These are phyloP conservation scores for Barypeithes pellucidus DNA, from an alignment of 2,888 invertebrate species.

Conservation along the genomic window DNA sequence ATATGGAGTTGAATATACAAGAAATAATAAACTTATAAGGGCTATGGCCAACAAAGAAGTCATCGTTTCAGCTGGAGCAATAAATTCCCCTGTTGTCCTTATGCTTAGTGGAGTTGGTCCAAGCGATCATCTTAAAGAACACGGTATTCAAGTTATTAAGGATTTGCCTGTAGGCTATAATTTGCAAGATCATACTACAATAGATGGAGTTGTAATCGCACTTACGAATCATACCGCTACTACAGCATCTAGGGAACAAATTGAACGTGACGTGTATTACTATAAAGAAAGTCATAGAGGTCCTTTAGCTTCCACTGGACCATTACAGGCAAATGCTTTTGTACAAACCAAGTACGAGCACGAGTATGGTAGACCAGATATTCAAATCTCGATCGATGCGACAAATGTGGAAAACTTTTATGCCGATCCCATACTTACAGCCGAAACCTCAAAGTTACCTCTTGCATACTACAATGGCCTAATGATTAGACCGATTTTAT, in stretches of 20 bases:
- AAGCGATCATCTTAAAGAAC: constrained; percentile 71
- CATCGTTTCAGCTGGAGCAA: constrained; percentile 75
- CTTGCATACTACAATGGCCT: constrained; percentile 78
- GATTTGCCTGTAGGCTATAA: constrained; percentile 83
- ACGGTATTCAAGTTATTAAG: constrained; percentile 74
- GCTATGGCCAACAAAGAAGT: constrained; percentile 76
- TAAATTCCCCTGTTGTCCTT: constrained; percentile 78
- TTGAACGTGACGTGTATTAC: constrained; percentile 70
- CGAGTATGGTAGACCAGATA: constrained; percentile 74
- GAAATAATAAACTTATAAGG: constrained; percentile 70
- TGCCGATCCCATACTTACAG: constrained; percentile 72
- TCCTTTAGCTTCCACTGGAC: constrained; percentile 74
- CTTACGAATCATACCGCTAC: constrained; percentile 75
- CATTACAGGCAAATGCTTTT: constrained; percentile 76
- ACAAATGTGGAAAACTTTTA: constrained; percentile 75
- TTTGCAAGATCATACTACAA: constrained; percentile 83
- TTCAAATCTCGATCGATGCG: constrained; percentile 79
- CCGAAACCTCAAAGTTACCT: constrained; percentile 71
- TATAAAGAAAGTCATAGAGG: constrained; percentile 71
- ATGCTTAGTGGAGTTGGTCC: constrained; percentile 82
- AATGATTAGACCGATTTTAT: constrained; percentile 76
- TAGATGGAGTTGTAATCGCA: constrained; percentile 74
- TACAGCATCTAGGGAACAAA: constrained; percentile 67
- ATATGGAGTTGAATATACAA: constrained; percentile 72
- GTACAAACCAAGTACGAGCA: constrained; percentile 75